A percentile compares a stretch with the other conserved stretches of the same genome.
Conservation (phyloP, 1,140 invertebrate genomes). For the Rhopalosiphum maidis region DNA sequence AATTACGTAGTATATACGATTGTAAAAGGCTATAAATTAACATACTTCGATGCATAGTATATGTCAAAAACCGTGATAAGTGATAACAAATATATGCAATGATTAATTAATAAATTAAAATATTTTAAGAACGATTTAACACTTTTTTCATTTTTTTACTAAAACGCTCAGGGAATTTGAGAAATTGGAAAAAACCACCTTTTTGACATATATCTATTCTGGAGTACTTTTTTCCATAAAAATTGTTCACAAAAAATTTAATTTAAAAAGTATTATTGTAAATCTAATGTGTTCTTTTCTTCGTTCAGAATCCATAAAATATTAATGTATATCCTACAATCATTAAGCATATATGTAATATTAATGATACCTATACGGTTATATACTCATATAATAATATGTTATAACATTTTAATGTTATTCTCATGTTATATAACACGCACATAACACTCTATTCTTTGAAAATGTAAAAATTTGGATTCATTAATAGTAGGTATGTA, state of each 20-base stretch:
- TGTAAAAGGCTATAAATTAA: not conserved
- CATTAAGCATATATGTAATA: too few species aligned
- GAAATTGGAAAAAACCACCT: not conserved
- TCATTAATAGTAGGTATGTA: not conserved
- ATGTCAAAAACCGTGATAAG: not conserved
- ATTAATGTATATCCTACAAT: not conserved
- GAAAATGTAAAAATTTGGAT: not conserved
- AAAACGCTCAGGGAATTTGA: not conserved
- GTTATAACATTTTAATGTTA: conserved; percentile 1
- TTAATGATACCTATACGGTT: not conserved
- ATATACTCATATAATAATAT: not conserved
- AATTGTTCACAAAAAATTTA: not conserved
- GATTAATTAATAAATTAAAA: not conserved
- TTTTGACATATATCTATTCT: not conserved
- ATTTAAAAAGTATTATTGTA: not conserved
- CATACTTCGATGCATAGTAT: not conserved
- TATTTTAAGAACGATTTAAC: not conserved
- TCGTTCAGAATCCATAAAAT: not conserved
- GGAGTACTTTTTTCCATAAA: not conserved
- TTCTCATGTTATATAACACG: not conserved
- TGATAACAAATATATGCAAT: not conserved
- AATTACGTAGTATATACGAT: not conserved
- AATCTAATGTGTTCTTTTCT: not conserved
- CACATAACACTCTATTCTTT: not conserved
- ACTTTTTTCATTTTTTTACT: not conserved